A percentile compares a stretch with the other conserved stretches of the same genome.
Conservation (phyloP, 2,888 invertebrate species). For the Drosophila siamana region DNA sequence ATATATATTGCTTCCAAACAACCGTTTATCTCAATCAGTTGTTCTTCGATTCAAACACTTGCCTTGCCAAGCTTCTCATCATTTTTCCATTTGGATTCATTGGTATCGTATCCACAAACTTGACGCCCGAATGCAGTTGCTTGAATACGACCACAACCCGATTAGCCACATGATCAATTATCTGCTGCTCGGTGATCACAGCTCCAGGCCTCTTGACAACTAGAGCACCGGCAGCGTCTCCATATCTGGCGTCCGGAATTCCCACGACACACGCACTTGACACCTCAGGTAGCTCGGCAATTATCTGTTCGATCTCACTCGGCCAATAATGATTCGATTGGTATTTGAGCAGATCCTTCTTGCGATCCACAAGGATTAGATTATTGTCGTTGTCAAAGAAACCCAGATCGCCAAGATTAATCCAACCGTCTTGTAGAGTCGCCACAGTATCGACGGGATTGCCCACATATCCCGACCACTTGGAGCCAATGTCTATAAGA, state of each 20-base stretch:
- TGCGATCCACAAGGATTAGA: slow-evolving; percentile 76
- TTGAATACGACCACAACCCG: slow-evolving; percentile 65
- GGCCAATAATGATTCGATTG: slow-evolving; percentile 71
- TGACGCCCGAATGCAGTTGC: slow-evolving; percentile 74
- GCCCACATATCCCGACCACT: slow-evolving; percentile 78
- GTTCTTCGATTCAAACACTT: slow-evolving; percentile 32
- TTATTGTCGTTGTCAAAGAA: slow-evolving; percentile 79
- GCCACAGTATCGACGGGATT: slow-evolving; percentile 59
- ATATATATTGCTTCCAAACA: neutral
- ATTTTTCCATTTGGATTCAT: slow-evolving; percentile 74
- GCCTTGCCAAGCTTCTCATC: slow-evolving; percentile 41
- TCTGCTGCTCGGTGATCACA: slow-evolving; percentile 51
- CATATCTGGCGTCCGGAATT: slow-evolving; percentile 57
- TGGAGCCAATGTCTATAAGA: slow-evolving; percentile 42
- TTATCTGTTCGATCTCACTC: slow-evolving; percentile 74
- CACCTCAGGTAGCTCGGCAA: slow-evolving; percentile 71
- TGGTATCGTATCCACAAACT: slow-evolving; percentile 71
- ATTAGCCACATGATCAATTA: slow-evolving; percentile 57
- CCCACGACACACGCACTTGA: slow-evolving; percentile 77
- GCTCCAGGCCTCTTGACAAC: slow-evolving; percentile 55
- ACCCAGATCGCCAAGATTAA: slow-evolving; percentile 82
- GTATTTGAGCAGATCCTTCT: slow-evolving; percentile 81
- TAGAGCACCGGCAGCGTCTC: slow-evolving; percentile 77
- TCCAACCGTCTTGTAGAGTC: slow-evolving; percentile 75
- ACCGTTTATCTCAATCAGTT: slow-evolving; percentile 6